Percentiles rank a stretch among this genome's conserved stretches.
Conservation (phyloP, 1,140 invertebrate genomes). For the Apis laboriosa region DNA sequence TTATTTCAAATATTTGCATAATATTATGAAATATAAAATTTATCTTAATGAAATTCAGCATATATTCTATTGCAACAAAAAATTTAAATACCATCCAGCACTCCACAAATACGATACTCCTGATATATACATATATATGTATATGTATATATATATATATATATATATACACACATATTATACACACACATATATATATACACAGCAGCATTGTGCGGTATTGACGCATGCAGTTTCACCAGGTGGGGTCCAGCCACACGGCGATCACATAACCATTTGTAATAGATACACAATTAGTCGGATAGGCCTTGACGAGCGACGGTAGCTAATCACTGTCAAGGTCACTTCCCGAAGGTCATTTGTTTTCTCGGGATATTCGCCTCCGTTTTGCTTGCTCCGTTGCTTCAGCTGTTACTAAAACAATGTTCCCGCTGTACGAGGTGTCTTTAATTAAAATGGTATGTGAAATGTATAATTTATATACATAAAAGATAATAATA, state of each 20-base stretch:
- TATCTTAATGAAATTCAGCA: constrained; percentile 22
- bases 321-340: constrained; percentile 82
- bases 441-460: constrained; percentile 76
- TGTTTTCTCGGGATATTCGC: constrained; percentile 81
- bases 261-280: constrained; percentile 76
- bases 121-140: constrained; percentile 64
- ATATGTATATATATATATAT: too few relatives aligned
- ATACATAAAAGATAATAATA: constrained; percentile 2
- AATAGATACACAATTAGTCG: constrained; percentile 76
- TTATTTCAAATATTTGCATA: constrained; percentile 28
- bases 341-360: constrained; percentile 82
- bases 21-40: constrained; percentile 24
- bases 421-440: constrained; percentile 80
- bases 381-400: constrained; percentile 80
- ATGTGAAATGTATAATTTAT: constrained; percentile 53
- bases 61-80: constrained; percentile 42
- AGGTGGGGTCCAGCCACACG: constrained; percentile 80
- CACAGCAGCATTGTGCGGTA: constrained; percentile 76
- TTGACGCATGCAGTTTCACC: constrained; percentile 76
- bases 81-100: constrained; percentile 58
- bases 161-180: constrained; percentile 6
- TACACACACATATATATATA: too few relatives aligned
- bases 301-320: constrained; percentile 80
- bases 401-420: constrained; percentile 81
- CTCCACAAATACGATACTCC: constrained; percentile 66